Evolutionary conservation across 2,888 invertebrate species (phyloP), one percentile per base, ranked within the genome.

Genomic region (Tachina lurida): DNA sequence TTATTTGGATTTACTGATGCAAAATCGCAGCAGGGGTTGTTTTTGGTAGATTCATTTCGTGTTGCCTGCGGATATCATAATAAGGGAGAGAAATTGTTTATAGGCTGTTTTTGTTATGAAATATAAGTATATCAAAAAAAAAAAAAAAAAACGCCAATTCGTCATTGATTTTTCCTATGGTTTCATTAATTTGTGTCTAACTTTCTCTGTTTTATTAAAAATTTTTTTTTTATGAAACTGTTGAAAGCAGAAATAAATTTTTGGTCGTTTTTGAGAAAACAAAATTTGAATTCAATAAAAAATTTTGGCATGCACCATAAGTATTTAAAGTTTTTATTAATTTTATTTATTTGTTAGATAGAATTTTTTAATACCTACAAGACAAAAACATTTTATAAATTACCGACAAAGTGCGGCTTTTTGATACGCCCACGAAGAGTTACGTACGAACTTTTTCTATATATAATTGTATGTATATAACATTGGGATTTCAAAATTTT

Each of bases 91-190:
- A 68, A 58, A 22, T 67, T 65, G 43, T 73, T 83, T 75, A 71
- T 47, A 62, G 63, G 15, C 63, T 70, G 65, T 58, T 63, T 76
- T 83, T 83, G 73, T 76, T 86, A 73, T 83, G 79, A 73, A 79
- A 86, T 71, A 54, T 79, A 49, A 76, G 47, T 73, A 68, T 65
- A 63, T 43, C 70, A 70, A 47, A 65, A 49, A 47, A 73, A 41
- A 5, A 31, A 49, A 47, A 73, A 41, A 5, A 31, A 47, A 73
- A 52, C 60, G 70, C 45, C 67, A 17, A 31, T 31, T 58, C 2
- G 10, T 70, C 52, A 62, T 31, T 43, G 43, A 45, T 22, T 52
- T 41, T 49, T 43, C 41, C 12, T 45, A 31, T 17, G n/a, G 22
- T 47, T 13, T 13, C 4, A 39, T 67, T 43, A 41, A 22, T 45